Evolutionary conservation across 2,888 invertebrate genomes (phyloP).

Genomic region (Mesopsocus fuscifrons): DNA sequence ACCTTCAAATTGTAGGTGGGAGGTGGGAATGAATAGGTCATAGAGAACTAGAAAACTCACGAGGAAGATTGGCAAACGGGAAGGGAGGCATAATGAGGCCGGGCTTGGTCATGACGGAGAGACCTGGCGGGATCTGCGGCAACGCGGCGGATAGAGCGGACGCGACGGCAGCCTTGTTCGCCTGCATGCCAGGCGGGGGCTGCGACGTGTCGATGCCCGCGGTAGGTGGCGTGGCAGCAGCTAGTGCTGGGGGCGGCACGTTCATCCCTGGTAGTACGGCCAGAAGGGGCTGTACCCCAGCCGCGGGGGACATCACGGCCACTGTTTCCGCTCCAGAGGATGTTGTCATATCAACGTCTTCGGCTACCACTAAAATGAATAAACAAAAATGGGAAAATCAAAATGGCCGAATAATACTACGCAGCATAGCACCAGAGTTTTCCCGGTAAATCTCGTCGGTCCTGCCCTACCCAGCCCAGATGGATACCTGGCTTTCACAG

Average conservation of each 20-base stretch:
- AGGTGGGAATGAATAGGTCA: too few relatives aligned
- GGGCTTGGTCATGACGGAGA: slow-evolving; percentile 17
- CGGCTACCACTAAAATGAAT: too few relatives aligned
- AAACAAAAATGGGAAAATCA: too few relatives aligned
- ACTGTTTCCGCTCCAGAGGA: neutral
- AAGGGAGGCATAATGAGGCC: slow-evolving; percentile 23
- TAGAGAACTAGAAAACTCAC: too few relatives aligned
- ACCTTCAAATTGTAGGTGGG: too few relatives aligned
- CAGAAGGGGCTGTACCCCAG: neutral
- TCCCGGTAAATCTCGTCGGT: too few relatives aligned
- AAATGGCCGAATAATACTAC: too few relatives aligned
- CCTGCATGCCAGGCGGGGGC: slow-evolving; percentile 18
- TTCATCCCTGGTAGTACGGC: slow-evolving; percentile 6
- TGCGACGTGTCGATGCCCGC: slow-evolving; percentile 22
- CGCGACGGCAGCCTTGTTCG: slow-evolving; percentile 18
- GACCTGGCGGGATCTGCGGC: slow-evolving; percentile 16
- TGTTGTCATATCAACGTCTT: neutral
- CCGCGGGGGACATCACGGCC: neutral
- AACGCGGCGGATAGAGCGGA: slow-evolving; percentile 16
- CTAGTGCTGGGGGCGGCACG: slow-evolving; percentile 11
- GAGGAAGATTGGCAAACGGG: slow-evolving; percentile 21
- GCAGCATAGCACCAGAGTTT: too few relatives aligned
- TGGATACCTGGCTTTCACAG: too few relatives aligned
- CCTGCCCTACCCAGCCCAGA: too few relatives aligned
- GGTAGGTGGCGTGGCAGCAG: slow-evolving; percentile 16